Evolutionary conservation across 2,113 vertebrate species (phyloP), one percentile per base, ranked within the genome.

Genomic region (Electrona antarctica): DNA sequence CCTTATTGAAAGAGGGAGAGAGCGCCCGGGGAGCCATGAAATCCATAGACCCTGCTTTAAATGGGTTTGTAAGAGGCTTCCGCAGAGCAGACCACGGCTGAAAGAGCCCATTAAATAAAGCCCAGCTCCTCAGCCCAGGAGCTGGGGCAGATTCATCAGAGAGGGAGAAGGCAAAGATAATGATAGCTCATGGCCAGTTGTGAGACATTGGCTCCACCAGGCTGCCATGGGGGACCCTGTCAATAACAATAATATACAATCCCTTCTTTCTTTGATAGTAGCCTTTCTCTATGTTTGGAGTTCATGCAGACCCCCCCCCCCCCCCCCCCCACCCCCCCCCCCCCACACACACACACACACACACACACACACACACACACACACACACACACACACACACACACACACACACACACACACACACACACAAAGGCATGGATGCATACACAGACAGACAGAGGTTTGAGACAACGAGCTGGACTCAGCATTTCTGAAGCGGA

Each of bases 1-100:
- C 89, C 90, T 92, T 92, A 92, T 90, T 90, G 90, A 90, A 90
- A 91, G 87, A 87, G 90, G 83, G 79, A 89, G 87, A 88, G 86
- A 85, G 87, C 55, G 90, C 89, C 91, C 69, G 80, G 91, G 92
- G 91, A 91, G 88, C 91, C 90, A 91, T 93, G 92, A 91, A 92
- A 92, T 92, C 92, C 90, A 90, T 91, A 88, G 92, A 92, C 90
- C 88, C 83, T 87, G 84, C 87, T 88, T 89, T 91, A 92, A 93
- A 93, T 92, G 90, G 89, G 89, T 93, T 91, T 92, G 90, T 91
- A 92, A 91, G 88, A 93, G 91, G 91, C 88, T 91, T 91, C 87
- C 51, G 90, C 82, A 77, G 54, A 85, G 88, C 84, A 84, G 85
- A 88, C 83, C 86, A 86, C 82, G 80, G 82, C 83, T 90, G 90